Base-by-base conservation (phyloP, 2,113 vertebrate genomes). In the Leptobrachium leishanense region DNA sequence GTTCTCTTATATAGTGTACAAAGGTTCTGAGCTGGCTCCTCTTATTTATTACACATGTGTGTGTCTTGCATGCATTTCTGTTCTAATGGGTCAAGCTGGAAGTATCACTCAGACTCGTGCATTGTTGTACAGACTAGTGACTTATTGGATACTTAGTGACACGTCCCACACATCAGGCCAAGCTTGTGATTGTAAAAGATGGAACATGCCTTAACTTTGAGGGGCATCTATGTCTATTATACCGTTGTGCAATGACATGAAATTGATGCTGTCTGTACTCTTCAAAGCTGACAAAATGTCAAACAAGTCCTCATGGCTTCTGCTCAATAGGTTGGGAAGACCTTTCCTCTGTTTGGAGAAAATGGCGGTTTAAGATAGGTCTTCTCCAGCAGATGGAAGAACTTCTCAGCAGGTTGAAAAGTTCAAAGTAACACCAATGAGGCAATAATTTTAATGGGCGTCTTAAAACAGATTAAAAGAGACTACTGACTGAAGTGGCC, bases 41-140 rank as follows among this genome's bases (percentile, higher is more conserved):
- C 73, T 64, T 76, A 81, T 81, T 81, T 81, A 81, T 81, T 81
- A 81, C 71, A 81, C 15, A 64, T 74, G 78, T 81, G 78, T 80
- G 71, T 81, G 78, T 74, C 59, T 81, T 81, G 78, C 78, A 81
- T 81, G 78, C 71, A 81, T 81, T 81, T 57, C 71, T 81, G 50
- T 81, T 50, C 40, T 59, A 68, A 65, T 73, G 70, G 78, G 78
- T 71, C 12, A 65, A 81, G 71, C 71, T 74, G 71, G 72, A 74
- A 81, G 65, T 15, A 41, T 74, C 11, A 62, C 55, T 44, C 72
- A 50, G 54, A 68, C 65, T 42, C 20, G 42, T 81, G 72, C 41
- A 68, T 57, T 50, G 69, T 81, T 59, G 31, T 74, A 62, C 65
- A 74, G 78, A 72, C 46, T 81, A 62, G 53, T 65, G 42, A 74